Evolutionary conservation across 92 coral and sea anemone species (phyloP).

Genomic region (Pocillopora meandrina): DNA sequence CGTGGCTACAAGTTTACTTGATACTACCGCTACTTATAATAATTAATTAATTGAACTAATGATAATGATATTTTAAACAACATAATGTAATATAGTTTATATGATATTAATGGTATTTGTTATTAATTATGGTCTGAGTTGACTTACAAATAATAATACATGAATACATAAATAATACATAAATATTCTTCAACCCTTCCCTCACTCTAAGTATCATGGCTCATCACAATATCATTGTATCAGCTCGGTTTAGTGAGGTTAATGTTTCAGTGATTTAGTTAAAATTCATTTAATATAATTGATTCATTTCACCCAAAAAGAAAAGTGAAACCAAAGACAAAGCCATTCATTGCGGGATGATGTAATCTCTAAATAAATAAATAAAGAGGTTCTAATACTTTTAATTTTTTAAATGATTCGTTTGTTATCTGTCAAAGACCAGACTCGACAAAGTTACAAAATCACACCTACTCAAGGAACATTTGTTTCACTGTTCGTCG

Average conservation of each 20-base stretch:
- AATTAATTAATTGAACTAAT: no score
- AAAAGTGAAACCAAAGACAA: neutral
- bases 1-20: no score
- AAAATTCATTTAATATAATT: neutral
- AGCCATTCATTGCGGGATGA: neutral
- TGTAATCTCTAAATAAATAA: neutral
- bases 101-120: no score
- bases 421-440: conserved; percentile 8
- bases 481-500: conserved; percentile 14
- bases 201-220: no score
- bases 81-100: no score
- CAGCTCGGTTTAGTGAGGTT: neutral
- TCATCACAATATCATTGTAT: neutral
- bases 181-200: conserved; percentile 4
- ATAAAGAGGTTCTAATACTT: neutral
- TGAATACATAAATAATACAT: neutral
- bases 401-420: neutral
- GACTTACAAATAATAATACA: no score
- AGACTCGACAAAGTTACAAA: conserved; percentile 16
- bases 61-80: no score
- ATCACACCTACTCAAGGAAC: conserved; percentile 19
- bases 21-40: no score
- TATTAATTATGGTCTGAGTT: no score
- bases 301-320: neutral
- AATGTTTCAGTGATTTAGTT: neutral